A percentile compares a stretch with the other conserved stretches of the same genome.
These are phyloP conservation scores for Galeruca laticollis DNA, from an alignment of 2,888 invertebrate species.

Conservation along the genomic window DNA sequence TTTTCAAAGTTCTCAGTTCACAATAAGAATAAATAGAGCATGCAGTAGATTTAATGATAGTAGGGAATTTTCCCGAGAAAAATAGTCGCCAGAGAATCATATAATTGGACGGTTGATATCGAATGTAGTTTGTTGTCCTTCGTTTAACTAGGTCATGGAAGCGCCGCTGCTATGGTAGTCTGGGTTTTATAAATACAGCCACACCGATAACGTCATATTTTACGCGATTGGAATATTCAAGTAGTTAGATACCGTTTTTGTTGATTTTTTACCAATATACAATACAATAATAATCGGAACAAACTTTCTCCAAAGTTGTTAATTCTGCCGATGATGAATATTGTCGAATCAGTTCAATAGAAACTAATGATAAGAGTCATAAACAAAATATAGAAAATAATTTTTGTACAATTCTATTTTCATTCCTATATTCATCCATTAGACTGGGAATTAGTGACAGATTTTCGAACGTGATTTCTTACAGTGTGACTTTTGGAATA, in stretches of 20 bases:
- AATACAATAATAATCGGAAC: too few species aligned
- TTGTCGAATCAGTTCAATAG: too few species aligned
- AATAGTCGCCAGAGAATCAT: background rate
- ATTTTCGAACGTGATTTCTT: too few species aligned
- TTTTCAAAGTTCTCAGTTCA: too few species aligned
- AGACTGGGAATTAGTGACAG: too few species aligned
- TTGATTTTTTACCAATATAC: background rate
- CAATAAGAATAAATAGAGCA: background rate
- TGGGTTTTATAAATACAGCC: background rate
- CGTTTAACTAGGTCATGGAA: conserved; percentile 4
- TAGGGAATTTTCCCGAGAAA: background rate
- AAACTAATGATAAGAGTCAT: too few species aligned
- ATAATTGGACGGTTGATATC: background rate
- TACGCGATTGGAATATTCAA: conserved; percentile 5
- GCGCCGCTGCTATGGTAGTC: conserved; percentile 1
- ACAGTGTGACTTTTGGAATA: too few species aligned
- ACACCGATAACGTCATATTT: conserved; percentile 5
- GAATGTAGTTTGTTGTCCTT: conserved; percentile 12
- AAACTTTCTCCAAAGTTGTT: too few species aligned
- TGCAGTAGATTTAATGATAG: background rate
- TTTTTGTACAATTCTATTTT: too few species aligned
- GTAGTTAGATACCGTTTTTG: background rate
- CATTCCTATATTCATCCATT: too few species aligned
- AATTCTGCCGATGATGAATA: too few species aligned
- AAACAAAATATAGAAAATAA: too few species aligned